Conservation (phyloP, 2,797 vertebrate species). For the Falco biarmicus region DNA sequence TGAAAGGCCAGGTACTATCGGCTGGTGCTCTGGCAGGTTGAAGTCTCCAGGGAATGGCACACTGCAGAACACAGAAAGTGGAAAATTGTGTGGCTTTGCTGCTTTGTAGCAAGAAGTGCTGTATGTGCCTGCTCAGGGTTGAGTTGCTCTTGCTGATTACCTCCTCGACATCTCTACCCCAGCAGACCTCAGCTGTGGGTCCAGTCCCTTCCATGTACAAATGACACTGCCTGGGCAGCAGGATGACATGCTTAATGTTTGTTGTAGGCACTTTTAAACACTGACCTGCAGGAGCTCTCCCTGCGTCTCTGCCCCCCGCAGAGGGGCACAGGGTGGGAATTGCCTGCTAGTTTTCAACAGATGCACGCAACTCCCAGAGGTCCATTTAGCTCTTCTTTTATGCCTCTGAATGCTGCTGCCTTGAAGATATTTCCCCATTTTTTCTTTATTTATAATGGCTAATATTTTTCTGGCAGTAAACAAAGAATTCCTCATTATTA, state of each 20-base stretch:
- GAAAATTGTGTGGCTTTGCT: neutral
- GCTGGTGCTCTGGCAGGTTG: neutral
- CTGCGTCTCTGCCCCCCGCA: neutral
- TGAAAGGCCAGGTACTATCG: neutral
- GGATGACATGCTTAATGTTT: neutral
- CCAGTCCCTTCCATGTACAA: neutral
- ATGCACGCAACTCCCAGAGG: neutral
- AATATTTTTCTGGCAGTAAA: neutral
- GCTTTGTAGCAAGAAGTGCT: neutral
- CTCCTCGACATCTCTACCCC: neutral
- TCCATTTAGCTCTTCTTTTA: neutral
- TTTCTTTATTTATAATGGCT: neutral
- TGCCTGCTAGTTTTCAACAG: neutral
- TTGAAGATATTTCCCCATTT: neutral
- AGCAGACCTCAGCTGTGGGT: neutral
- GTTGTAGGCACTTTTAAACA: neutral
- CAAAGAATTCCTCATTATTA: neutral
- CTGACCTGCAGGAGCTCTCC: neutral
- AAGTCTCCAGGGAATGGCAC: neutral
- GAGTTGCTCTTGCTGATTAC: neutral
- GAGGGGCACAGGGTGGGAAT: neutral
- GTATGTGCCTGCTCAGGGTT: neutral
- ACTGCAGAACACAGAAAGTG: neutral
- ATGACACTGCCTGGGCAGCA: neutral
- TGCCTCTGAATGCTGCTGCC: neutral